Conservation (phyloP, 1,140 invertebrate genomes). For the Drosophila dunni region DNA sequence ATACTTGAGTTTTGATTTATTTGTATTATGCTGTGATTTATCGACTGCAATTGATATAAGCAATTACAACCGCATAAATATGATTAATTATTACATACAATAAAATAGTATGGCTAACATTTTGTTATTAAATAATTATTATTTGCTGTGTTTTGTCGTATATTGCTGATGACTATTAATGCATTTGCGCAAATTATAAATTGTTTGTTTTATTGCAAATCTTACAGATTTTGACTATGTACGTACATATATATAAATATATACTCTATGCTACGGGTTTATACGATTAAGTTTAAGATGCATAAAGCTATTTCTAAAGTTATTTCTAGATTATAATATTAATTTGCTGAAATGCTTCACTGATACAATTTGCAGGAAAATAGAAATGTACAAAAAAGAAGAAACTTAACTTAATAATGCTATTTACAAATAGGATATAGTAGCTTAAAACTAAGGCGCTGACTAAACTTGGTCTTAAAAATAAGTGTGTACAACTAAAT, state of each 20-base stretch:
- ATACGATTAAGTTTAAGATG: slow-evolving; percentile 5
- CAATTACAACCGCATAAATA: slow-evolving; percentile 10
- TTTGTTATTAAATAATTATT: slow-evolving; percentile 28
- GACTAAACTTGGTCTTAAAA: slow-evolving; percentile 34
- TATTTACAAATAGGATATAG: slow-evolving; percentile 54
- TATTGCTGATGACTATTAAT: slow-evolving; percentile 65
- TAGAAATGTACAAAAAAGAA: slow-evolving; percentile 64
- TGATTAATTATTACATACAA: slow-evolving; percentile 42
- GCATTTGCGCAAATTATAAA: slow-evolving; percentile 48
- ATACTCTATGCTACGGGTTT: slow-evolving; percentile 30
- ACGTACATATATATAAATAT: slow-evolving; percentile 16
- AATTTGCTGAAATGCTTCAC: slow-evolving; percentile 63
- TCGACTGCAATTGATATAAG: slow-evolving; percentile 35
- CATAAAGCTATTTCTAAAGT: slow-evolving; percentile 44
- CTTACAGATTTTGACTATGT: slow-evolving; percentile 74
- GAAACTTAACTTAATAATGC: neutral
- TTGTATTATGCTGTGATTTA: slow-evolving; percentile 46
- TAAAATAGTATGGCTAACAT: slow-evolving; percentile 52
- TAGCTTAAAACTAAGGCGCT: slow-evolving; percentile 26
- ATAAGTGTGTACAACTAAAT: slow-evolving; percentile 42
- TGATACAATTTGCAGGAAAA: slow-evolving; percentile 59
- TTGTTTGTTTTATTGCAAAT: slow-evolving; percentile 57
- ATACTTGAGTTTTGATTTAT: slow-evolving; percentile 37
- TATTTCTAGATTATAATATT: slow-evolving; percentile 45
- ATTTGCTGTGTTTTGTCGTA: slow-evolving; percentile 17